phyloP scores from a whole-genome alignment of 2,797 vertebrate species.

The Hippopotamyrus pictus region DNA sequence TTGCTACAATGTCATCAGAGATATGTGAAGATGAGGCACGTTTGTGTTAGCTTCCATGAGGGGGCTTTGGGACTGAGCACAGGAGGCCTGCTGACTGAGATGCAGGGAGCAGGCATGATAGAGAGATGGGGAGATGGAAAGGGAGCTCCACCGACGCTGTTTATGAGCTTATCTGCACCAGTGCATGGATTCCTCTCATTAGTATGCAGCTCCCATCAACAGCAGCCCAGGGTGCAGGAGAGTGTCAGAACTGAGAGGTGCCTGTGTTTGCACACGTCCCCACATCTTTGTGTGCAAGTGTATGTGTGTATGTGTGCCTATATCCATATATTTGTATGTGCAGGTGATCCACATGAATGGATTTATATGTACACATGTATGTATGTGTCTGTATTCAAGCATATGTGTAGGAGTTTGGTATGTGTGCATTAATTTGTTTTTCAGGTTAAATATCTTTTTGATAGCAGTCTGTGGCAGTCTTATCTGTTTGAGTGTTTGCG shows the following conservation, averaged over 20 bases:
- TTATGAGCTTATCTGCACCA: constrained; percentile 23
- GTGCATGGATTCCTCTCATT: constrained; percentile 21
- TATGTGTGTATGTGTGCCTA: background rate
- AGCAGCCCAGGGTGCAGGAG: background rate
- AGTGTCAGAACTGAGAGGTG: background rate
- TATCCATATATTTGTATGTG: background rate
- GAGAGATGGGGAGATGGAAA: background rate
- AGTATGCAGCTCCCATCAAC: constrained; percentile 23
- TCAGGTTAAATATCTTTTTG: background rate
- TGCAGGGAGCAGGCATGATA: background rate
- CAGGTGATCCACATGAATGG: background rate
- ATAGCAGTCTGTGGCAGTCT: background rate
- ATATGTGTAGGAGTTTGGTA: background rate
- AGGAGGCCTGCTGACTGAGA: background rate
- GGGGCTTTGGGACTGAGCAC: background rate
- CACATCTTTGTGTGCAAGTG: background rate
- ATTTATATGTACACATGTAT: background rate
- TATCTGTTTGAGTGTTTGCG: background rate
- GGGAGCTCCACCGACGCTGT: background rate
- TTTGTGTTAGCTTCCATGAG: constrained; percentile 3
- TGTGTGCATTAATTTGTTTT: background rate
- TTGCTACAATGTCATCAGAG: background rate
- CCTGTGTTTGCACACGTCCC: background rate
- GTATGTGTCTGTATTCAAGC: background rate
- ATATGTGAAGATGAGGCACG: background rate